Base-by-base conservation (phyloP, 1,140 invertebrate genomes). In the Apis cerana region DNA sequence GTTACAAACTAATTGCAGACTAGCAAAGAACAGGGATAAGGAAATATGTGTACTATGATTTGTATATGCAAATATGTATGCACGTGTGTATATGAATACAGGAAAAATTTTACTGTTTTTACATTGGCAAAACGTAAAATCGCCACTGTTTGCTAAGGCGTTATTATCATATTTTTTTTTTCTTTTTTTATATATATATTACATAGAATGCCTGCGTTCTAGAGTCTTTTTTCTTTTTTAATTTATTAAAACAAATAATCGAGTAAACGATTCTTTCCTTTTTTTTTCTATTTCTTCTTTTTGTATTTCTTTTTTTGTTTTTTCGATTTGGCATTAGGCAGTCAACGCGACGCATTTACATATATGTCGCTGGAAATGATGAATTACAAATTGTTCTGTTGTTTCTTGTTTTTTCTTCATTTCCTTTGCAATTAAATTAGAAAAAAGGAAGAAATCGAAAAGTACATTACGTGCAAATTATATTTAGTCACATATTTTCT, bases 291-390 rank as follows among this genome's bases (percentile, higher is more conserved):
- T 54, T 21, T 33, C 4, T 43, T 7, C n/a, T 23, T 62, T 64
- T 59, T 54, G 4, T 11, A 33, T 58, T 61, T 43, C 11, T 65
- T 21, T 48, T 75, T 48, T 48, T 56, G 17, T 50, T 69, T 82
- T 77, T 68, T 90, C 75, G 92, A 90, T 93, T 93, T 94, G 93
- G 92, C 93, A 93, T 93, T 92, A 92, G 92, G 90, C 93, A 94
- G 92, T 94, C 91, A 82, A 72, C 52, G 81, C 87, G 82, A 91
- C 87, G 54, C 33, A 43, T 48, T 67, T 43, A 43, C 33, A 43
- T 19, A 56, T 85, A 89, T n/a, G 78, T 86, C 83, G 83, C 88
- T 82, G 65, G 33, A 75, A 89, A 88, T 71, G 85, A 61, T 76
- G 67, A 61, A 59, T 21, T 82, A 58, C 70, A 82, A 52, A 43